phyloP scores from a whole-genome alignment of 2,113 vertebrate genomes.

The Morone chrysops region DNA sequence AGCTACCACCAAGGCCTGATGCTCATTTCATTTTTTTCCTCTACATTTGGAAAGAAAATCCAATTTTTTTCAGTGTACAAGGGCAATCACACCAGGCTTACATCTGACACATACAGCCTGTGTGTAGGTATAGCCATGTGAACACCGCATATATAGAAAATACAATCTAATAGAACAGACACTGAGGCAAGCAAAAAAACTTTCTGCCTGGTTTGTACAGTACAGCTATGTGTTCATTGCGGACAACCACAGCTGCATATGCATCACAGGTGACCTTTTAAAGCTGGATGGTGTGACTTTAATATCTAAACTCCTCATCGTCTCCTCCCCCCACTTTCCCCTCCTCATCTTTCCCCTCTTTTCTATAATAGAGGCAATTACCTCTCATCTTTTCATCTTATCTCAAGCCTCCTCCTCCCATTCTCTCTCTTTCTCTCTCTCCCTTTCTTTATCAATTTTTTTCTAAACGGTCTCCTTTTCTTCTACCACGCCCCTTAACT shows the following conservation, averaged over 20 bases:
- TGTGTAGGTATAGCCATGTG: neutral
- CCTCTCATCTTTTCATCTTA: conserved; percentile 76
- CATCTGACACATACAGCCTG: conserved; percentile 14
- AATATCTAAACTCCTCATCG: conserved; percentile 38
- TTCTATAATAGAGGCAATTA: conserved; percentile 78
- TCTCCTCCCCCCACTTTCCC: neutral
- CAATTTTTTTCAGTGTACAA: neutral
- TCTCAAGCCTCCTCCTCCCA: conserved; percentile 54
- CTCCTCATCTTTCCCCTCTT: conserved; percentile 40
- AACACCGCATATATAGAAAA: conserved; percentile 10
- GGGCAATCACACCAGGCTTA: conserved; percentile 12
- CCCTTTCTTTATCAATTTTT: conserved; percentile 42
- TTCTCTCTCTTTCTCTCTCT: conserved; percentile 20
- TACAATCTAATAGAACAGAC: neutral
- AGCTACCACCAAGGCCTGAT: conserved; percentile 34
- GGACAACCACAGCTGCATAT: conserved; percentile 32
- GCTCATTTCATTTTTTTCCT: conserved; percentile 57
- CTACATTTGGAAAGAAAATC: conserved; percentile 37
- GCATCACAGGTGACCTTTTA: conserved; percentile 76
- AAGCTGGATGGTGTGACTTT: conserved; percentile 57
- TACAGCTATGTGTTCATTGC: conserved; percentile 26
- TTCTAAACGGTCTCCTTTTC: conserved; percentile 38
- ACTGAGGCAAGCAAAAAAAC: conserved; percentile 23
- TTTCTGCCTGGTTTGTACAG: neutral
- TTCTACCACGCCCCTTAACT: conserved; percentile 46